Conservation (phyloP, 2,797 vertebrate species). For the Poliocrania exsul region DNA sequence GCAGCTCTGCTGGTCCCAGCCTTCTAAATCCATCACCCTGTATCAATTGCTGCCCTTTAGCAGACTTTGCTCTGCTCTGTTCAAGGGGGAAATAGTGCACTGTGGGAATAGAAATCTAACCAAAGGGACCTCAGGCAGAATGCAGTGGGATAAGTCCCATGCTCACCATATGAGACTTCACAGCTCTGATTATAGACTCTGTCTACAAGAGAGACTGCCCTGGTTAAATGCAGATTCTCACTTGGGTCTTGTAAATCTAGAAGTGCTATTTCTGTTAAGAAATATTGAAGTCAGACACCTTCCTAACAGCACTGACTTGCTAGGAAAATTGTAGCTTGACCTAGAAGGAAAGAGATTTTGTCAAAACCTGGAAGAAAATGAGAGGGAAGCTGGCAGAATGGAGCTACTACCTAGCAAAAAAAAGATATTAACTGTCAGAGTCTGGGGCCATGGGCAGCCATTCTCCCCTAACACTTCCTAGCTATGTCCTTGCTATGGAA, state of each 20-base stretch:
- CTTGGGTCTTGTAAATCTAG: conserved; percentile 24
- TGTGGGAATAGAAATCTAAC: neutral
- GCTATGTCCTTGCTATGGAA: neutral
- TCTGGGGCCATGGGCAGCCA: neutral
- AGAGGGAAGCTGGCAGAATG: neutral
- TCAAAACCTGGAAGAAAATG: conserved; percentile 22
- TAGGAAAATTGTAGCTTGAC: neutral
- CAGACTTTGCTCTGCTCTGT: neutral
- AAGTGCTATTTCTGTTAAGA: conserved; percentile 27
- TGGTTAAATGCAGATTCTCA: neutral
- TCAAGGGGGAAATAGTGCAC: neutral
- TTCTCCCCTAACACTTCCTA: conserved; percentile 24
- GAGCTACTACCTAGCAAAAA: neutral
- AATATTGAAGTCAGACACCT: conserved; percentile 41
- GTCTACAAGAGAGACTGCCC: neutral
- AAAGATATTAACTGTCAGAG: neutral
- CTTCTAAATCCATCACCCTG: neutral
- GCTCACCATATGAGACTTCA: neutral
- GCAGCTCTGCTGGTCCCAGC: neutral
- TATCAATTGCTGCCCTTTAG: neutral
- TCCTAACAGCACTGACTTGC: neutral
- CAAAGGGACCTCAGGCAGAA: neutral
- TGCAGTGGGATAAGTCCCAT: neutral
- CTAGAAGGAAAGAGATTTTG: conserved; percentile 2
- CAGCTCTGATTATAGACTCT: conserved; percentile 10